Evolutionary conservation across 2,888 invertebrate species (phyloP), one percentile per base, ranked within the genome.

Genomic region (Drosophila paranaensis): DNA sequence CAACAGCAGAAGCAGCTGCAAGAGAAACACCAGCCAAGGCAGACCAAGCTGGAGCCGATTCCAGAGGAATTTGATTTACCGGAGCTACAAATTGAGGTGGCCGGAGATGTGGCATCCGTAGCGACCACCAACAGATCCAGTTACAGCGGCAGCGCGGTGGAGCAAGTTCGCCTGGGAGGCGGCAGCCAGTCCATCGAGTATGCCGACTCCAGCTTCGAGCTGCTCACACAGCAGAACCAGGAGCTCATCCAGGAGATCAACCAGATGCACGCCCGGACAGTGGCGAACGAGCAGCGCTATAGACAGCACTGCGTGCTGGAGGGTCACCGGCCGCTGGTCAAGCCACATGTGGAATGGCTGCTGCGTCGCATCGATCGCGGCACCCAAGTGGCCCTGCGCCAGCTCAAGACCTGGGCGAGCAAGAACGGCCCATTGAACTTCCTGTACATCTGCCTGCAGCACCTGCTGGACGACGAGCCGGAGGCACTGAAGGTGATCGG

Each of bases 351-450:
- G 14, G 42, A 27, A 3, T 25, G 43, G 10, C 9, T 67, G n/a
- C 45, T 66, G 3, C n/a, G n/a, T 6, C 42, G 50, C 8, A 51
- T 74, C 14, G 61, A 66, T 10, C 14, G 33, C 0, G 60, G 51
- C 25, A 6, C 51, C 3, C n/a, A 55, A 10, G 13, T 54, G 16
- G 82, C 86, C n/a, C 63, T 88, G 0, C 50, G 53, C 1, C 51
- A 37, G 1, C 66, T 88, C 0, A 71, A 51, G 33, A 16, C 60
- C 6, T 83, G 88, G 83, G 13, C 77, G 0, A 63, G 67, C 0
- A 50, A 14, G 0, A 42, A n/a, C 0, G 67, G 54, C 0, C 48
- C 43, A 0, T 20, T 86, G 0, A 64, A 74, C 10, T 82, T 83
- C 6, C 39, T 84, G 27, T 30, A 42, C 45, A 55, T 33, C 0